Base-by-base conservation (phyloP, 2,797 vertebrate species). In the Enteromius fasciolatus region DNA sequence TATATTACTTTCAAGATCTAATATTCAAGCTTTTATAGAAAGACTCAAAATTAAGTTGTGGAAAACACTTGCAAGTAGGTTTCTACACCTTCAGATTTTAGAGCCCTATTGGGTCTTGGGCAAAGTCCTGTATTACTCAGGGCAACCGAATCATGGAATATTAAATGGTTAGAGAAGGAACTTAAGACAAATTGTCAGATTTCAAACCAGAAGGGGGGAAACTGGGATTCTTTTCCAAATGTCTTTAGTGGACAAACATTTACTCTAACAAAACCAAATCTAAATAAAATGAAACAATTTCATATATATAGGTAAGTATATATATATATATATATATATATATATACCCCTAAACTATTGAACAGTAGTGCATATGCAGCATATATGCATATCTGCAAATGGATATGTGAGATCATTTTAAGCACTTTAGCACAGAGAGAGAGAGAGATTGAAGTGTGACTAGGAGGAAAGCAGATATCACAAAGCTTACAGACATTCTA, bases 401-500 rank as follows among this genome's bases (percentile, higher is more conserved):
- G 44, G n/a, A 68, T 54, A 39, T 52, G 15, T 1, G 2, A 61
- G 28, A 23, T 12, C 8, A 76, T 20, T 69, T 44, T 3, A 69
- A 44, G 39, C 6, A 69, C 41, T 68, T 68, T 28, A 75, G 48
- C 39, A 59, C 36, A n/a, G 54, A 63, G 74, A 44, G 61, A 57
- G 33, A 33, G 33, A 36, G 33, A 36, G 33, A 36, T 33, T 33
- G 11, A 48, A 31, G 41, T n/a, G 33, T 11, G 28, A 44, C 31
- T 18, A 69, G n/a, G 4, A 41, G 17, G 5, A 7, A 28, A 23
- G 33, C 33, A 41, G 2, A 74, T 74, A 46, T 82, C 48, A 73
- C 80, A 67, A 54, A 59, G 76, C 61, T 67, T 14, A 57, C 68
- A 85, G 66, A 59, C 57, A 66, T 67, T 76, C 6, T 8, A 73